These are phyloP conservation scores for Artemia sinica DNA, from an alignment of 2,888 invertebrate species.

Conservation along the genomic window DNA sequence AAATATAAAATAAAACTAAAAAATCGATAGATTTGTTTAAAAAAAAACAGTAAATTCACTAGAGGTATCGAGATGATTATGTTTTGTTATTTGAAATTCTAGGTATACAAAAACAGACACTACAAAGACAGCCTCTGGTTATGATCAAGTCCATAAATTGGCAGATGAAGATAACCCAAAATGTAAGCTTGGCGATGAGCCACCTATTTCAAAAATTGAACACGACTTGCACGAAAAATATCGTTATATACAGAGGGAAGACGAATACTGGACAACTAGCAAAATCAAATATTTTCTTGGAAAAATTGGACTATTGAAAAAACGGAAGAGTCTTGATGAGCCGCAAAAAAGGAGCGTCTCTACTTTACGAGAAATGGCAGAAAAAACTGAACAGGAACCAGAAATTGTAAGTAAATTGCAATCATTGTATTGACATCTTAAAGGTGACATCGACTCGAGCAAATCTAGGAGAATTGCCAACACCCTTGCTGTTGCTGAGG, in stretches of 20 bases:
- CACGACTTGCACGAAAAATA: neutral
- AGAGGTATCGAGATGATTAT: no score
- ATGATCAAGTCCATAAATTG: neutral
- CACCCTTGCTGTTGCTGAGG: no score
- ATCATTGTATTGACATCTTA: no score
- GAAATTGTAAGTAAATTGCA: slow-evolving; percentile 3
- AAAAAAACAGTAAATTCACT: no score
- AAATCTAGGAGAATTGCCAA: no score
- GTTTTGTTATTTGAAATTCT: no score
- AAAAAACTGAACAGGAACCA: neutral
- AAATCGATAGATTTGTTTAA: no score
- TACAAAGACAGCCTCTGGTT: no score
- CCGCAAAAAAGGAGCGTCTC: neutral
- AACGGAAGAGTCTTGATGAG: neutral
- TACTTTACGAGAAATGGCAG: neutral
- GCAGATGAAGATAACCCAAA: neutral
- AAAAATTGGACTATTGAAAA: neutral
- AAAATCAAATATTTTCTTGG: no score
- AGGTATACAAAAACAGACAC: no score
- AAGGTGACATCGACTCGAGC: no score
- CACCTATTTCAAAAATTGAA: neutral
- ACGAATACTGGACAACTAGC: neutral
- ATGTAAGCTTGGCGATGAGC: neutral
- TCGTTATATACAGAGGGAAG: neutral
- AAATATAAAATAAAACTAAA: no score